Evolutionary conservation across 2,888 invertebrate genomes (phyloP).

Genomic region (Vanessa cardui): DNA sequence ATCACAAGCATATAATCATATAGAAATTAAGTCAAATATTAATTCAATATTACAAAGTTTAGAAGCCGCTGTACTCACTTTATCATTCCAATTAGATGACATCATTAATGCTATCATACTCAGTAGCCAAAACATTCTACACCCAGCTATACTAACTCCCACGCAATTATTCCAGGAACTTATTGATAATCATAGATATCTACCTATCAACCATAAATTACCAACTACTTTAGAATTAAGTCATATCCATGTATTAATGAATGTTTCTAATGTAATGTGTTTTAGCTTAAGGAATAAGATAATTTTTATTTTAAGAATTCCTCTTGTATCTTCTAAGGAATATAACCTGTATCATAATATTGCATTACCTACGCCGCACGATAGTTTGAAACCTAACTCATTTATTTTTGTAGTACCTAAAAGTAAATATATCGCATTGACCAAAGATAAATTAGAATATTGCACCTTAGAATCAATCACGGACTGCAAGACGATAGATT

Average conservation of each 20-base stretch:
- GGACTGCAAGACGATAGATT: neutral
- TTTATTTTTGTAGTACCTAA: conserved; percentile 36
- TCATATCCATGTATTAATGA: conserved; percentile 27
- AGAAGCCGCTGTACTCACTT: conserved; percentile 17
- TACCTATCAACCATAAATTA: conserved; percentile 30
- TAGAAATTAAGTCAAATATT: no score
- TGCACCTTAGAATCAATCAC: neutral
- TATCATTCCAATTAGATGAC: conserved; percentile 35
- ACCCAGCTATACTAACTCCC: conserved; percentile 43
- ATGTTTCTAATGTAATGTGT: conserved; percentile 32
- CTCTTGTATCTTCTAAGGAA: conserved; percentile 18
- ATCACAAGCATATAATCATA: no score
- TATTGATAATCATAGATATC: conserved; percentile 35
- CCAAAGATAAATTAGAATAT: conserved; percentile 38
- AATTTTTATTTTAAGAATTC: conserved; percentile 28
- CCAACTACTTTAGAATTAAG: conserved; percentile 33
- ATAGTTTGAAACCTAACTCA: conserved; percentile 25
- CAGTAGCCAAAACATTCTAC: conserved; percentile 37
- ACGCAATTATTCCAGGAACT: conserved; percentile 40
- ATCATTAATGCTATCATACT: conserved; percentile 38
- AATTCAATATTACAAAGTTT: no score
- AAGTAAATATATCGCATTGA: conserved; percentile 33
- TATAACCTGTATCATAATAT: conserved; percentile 32
- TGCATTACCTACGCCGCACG: conserved; percentile 37
- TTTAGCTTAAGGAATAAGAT: conserved; percentile 34